Evolutionary conservation across 2,797 vertebrate genomes (phyloP).

Genomic region (Hybognathus amarus): DNA sequence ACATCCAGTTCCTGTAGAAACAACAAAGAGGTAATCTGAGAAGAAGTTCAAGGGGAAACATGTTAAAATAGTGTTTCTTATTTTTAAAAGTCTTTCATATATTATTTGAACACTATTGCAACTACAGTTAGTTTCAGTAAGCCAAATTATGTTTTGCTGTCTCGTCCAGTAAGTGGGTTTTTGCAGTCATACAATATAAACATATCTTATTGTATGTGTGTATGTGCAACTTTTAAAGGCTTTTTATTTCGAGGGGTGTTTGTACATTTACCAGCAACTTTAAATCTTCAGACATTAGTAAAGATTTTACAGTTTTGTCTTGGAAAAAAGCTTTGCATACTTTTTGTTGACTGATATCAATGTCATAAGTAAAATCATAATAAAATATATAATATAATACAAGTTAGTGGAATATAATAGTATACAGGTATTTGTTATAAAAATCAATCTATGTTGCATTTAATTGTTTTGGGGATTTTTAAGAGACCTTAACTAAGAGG

Average conservation of each 20-base stretch:
- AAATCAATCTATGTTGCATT: neutral
- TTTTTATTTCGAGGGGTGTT: neutral
- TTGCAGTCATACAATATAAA: neutral
- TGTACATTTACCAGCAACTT: neutral
- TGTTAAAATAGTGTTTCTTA: neutral
- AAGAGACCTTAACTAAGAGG: neutral
- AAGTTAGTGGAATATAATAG: neutral
- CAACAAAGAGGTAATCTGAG: slow-evolving; percentile 21
- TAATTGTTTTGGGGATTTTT: neutral
- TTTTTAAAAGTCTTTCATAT: neutral
- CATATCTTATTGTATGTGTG: neutral
- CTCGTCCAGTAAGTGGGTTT: neutral
- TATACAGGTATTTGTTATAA: neutral
- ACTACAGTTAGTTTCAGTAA: neutral
- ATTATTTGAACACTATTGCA: neutral
- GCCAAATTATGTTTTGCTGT: neutral
- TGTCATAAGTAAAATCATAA: neutral
- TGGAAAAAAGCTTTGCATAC: neutral
- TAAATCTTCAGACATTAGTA: neutral
- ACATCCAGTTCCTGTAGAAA: slow-evolving; percentile 37
- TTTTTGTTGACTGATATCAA: neutral
- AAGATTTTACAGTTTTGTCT: neutral
- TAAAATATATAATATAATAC: neutral
- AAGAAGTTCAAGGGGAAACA: neutral
- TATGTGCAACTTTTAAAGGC: neutral